phyloP scores from a whole-genome alignment of 2,888 invertebrate species.

The Mesodorylaimus sp. region DNA sequence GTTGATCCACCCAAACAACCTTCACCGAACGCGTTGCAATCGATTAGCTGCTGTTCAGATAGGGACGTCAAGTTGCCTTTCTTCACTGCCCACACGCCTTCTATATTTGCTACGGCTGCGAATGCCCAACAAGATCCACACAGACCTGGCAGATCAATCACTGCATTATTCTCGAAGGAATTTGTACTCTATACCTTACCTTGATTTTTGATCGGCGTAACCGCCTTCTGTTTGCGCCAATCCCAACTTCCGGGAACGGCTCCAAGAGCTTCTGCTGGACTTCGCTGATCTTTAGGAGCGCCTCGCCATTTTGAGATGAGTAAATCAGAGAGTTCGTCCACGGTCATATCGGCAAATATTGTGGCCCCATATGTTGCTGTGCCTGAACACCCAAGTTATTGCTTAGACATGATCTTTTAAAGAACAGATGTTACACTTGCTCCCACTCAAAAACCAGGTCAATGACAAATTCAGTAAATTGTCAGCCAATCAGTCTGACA shows the following conservation, averaged over 20 bases:
- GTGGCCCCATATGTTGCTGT: conserved; percentile 7
- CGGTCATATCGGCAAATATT: conserved; percentile 3
- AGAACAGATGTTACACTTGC: too few species aligned
- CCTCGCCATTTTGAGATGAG: too few species aligned
- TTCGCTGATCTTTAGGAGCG: too few species aligned
- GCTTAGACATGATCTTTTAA: too few species aligned
- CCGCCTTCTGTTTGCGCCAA: conserved; percentile 55
- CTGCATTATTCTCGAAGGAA: neutral
- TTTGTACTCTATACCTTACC: conserved; percentile 10
- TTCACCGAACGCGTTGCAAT: conserved; percentile 73
- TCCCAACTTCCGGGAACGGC: conserved; percentile 39
- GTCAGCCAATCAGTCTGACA: too few species aligned
- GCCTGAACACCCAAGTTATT: too few species aligned
- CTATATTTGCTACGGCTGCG: conserved; percentile 80
- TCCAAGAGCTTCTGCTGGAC: too few species aligned
- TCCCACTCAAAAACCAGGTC: too few species aligned
- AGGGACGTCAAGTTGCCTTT: conserved; percentile 35
- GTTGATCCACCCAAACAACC: conserved; percentile 64
- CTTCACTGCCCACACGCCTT: conserved; percentile 74
- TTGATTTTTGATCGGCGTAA: conserved; percentile 52
- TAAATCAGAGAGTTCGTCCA: conserved; percentile 1
- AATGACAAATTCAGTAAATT: too few species aligned
- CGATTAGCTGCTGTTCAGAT: conserved; percentile 32
- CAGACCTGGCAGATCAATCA: too few species aligned
- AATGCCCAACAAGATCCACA: conserved; percentile 83